Base-by-base conservation (phyloP, 1,140 invertebrate species). In the Tetragonula clypearis region DNA sequence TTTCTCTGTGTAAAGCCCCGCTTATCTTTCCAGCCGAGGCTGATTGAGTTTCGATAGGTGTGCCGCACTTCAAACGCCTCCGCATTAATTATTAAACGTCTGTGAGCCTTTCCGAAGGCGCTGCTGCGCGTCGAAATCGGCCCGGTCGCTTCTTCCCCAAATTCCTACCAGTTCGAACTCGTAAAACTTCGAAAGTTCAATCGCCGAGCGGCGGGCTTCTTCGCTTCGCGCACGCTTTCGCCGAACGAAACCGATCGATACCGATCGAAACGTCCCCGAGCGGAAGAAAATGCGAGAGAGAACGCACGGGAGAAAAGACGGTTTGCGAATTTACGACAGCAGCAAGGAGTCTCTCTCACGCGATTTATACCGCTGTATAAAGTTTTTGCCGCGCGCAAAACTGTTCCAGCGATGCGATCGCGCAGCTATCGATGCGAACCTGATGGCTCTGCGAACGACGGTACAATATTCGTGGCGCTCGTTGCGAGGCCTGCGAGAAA, bases 11-110 rank as follows among this genome's bases (percentile, higher is more conserved):
- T 80, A 89, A 90, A 89, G 82, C 85, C 79, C 82, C 71, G 79
- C 66, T 89, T 89, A 87, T 82, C 88, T 88, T 88, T 81, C 71
- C 83, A 85, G 41, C 85, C 74, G 56, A 76, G 84, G 74, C 89
- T 91, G 90, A 92, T 92, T 91, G 90, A 92, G 91, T 92, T 92
- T 89, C 86, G 90, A 91, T 90, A 89, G 91, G 91, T 91, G 91
- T 91, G 90, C 84, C 89, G 85, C 82, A 85, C 84, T 88, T 91
- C 88, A 88, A 66, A 90, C 88, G 90, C 91, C 88, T 92, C 85
- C 86, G 90, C 90, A 90, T 92, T 92, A 92, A 92, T 92, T 91
- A 92, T 91, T 85, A 87, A 73, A 62, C 74, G 82, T 84, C 82
- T 65, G n/a, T 68, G 72, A 69, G 78, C 78, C 12, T 35, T 79